These are phyloP conservation scores for Drosophila navojoa DNA, from an alignment of 1,140 invertebrate species.

Conservation along the genomic window DNA sequence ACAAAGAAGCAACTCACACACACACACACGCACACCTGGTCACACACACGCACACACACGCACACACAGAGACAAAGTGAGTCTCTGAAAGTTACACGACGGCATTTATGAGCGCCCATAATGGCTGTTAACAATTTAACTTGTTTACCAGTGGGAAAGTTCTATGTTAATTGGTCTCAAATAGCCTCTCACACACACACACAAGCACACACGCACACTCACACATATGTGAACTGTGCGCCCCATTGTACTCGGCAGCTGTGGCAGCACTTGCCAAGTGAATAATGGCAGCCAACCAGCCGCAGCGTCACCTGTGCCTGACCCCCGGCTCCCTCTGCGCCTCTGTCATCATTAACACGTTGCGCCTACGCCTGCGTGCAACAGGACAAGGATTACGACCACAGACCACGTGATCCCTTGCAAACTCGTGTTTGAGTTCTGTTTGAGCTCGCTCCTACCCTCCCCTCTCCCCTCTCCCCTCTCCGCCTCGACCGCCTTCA, in stretches of 20 bases:
- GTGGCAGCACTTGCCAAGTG: constrained; percentile 66
- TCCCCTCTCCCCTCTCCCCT: too few species aligned
- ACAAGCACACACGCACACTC: constrained; percentile 11
- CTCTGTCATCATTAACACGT: constrained; percentile 68
- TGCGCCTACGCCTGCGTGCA: constrained; percentile 62
- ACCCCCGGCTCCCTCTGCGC: not conserved
- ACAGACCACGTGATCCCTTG: constrained; percentile 37
- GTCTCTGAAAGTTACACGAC: constrained; percentile 70
- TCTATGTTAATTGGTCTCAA: constrained; percentile 81
- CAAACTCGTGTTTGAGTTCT: constrained; percentile 35
- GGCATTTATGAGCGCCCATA: constrained; percentile 79
- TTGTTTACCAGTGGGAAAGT: constrained; percentile 82
- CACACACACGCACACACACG: constrained; percentile 16
- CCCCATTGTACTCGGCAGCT: constrained; percentile 58
- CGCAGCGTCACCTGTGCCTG: constrained; percentile 55
- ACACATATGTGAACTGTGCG: constrained; percentile 18
- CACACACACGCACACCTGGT: constrained; percentile 33
- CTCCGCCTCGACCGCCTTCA: not conserved
- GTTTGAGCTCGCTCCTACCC: constrained; percentile 7
- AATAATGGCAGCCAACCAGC: constrained; percentile 67
- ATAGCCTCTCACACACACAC: constrained; percentile 52
- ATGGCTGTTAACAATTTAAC: constrained; percentile 82
- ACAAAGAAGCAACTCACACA: constrained; percentile 62
- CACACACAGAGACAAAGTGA: constrained; percentile 25
- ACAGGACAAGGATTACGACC: constrained; percentile 42